Evolutionary conservation across 92 coral and sea anemone genomes (phyloP), one percentile per base, ranked within the genome.

Genomic region (Siderastrea radians): DNA sequence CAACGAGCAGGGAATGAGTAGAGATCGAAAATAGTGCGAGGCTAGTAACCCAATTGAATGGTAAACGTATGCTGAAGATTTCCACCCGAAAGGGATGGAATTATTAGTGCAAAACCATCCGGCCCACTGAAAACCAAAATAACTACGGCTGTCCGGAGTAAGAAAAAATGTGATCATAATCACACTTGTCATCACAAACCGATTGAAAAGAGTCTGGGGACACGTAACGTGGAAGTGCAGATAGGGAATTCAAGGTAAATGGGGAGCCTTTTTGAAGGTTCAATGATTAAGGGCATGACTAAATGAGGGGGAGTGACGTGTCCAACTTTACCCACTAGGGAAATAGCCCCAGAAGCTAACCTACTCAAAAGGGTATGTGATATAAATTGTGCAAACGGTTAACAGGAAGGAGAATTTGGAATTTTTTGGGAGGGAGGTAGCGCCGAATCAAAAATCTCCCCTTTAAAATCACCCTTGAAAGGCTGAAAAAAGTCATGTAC

Each of bases 51-150:
- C n/a, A n/a, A n/a, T 26, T 26, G 38, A 26, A 26, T 26, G 38
- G 38, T 26, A 26, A 26, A 26, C 38, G 38, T 26, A 26, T 26
- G 38, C 38, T 26, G 38, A 26, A 26, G 38, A 26, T 26, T 26
- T 26, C 38, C 38, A 26, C 38, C 38, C 38, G 38, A 26, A 26
- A 26, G 38, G 38, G 38, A 26, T 26, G 38, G 38, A 26, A 26
- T 26, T 26, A 26, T 0, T 26, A 26, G 38, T 26, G 38, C 0
- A 26, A 26, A 26, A 26, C 89, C 94, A 87, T 15, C 82, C 77
- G 1, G 47, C 88, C 94, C 94, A 91, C 10, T 81, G 75, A 60
- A 91, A 87, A 74, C 91, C 91, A 86, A 91, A 91, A 26, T 49
- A 87, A 2, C 81, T 52, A 1, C 89, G 78, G 46, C 94, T 91